phyloP scores from a whole-genome alignment of 2,888 invertebrate genomes.

The Carpatolechia fugitivella region DNA sequence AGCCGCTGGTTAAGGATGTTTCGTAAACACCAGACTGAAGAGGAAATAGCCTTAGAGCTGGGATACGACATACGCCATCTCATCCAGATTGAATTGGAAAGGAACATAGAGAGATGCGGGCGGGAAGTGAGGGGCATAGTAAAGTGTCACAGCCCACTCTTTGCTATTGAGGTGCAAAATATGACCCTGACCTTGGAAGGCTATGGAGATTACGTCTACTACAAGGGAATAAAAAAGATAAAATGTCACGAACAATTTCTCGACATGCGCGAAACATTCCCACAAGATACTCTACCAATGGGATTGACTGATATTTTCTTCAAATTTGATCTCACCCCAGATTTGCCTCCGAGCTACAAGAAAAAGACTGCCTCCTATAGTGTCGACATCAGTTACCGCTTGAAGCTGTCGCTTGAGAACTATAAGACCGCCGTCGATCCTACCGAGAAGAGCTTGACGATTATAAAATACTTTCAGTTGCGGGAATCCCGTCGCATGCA shows the following conservation, averaged over 20 bases:
- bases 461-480: neutral
- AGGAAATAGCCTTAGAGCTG: no score
- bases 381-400: neutral
- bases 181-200: neutral
- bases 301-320: no score
- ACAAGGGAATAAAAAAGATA: neutral
- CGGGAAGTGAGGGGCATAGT: neutral
- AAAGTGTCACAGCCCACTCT: neutral
- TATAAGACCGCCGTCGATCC: neutral
- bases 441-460: neutral
- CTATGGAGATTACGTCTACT: neutral
- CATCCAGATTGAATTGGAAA: no score
- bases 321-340: no score
- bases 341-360: neutral
- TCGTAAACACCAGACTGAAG: no score
- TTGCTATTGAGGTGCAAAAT: neutral
- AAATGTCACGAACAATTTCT: neutral
- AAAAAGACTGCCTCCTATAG: neutral
- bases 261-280: neutral
- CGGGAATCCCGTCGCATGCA: neutral
- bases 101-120: neutral
- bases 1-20: no score
- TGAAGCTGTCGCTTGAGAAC: neutral
- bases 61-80: no score
- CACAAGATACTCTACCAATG: neutral